Conservation (phyloP, 2,888 invertebrate species). For the Zaprionus bogoriensis region DNA sequence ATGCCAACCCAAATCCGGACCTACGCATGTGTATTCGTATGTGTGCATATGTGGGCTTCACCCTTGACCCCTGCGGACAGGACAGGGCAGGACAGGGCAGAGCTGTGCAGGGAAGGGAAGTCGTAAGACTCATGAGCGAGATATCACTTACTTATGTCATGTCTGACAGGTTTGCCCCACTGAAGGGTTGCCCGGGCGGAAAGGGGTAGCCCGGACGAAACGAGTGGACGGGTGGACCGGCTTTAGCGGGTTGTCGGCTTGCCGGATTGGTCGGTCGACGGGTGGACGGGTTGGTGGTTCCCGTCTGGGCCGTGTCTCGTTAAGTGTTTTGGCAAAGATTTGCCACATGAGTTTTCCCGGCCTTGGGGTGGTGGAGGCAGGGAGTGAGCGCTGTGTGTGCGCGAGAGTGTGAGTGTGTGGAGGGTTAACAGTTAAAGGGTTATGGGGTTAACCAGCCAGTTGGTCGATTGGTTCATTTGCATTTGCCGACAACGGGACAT, state of each 20-base stretch:
- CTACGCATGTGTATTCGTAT: constrained; percentile 31
- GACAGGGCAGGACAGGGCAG: not conserved
- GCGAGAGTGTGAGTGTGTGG: constrained; percentile 5
- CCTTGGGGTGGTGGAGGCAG: not conserved
- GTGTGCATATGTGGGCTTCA: constrained; percentile 32
- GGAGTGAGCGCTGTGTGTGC: not conserved
- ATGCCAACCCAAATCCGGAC: constrained; percentile 24
- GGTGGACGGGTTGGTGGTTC: constrained; percentile 17
- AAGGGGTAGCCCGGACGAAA: constrained; percentile 24
- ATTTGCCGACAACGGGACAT: constrained; percentile 57
- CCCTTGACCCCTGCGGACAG: constrained; percentile 60
- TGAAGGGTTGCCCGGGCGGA: not conserved
- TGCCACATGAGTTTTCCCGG: constrained; percentile 43
- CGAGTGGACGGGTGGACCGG: constrained; percentile 6
- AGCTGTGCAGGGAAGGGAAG: no score
- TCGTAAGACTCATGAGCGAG: constrained; percentile 61
- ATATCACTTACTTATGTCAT: constrained; percentile 74
- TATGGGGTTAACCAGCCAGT: constrained; percentile 38
- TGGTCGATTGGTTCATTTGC: constrained; percentile 59
- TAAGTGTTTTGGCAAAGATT: constrained; percentile 72
- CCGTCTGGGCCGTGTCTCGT: constrained; percentile 69
- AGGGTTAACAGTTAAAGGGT: constrained; percentile 28
- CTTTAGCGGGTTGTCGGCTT: constrained; percentile 14
- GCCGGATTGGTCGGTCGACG: constrained; percentile 19
- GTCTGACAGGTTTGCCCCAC: constrained; percentile 62